Conservation (phyloP, 1,140 invertebrate species). For the Rhynchophorus ferrugineus region DNA sequence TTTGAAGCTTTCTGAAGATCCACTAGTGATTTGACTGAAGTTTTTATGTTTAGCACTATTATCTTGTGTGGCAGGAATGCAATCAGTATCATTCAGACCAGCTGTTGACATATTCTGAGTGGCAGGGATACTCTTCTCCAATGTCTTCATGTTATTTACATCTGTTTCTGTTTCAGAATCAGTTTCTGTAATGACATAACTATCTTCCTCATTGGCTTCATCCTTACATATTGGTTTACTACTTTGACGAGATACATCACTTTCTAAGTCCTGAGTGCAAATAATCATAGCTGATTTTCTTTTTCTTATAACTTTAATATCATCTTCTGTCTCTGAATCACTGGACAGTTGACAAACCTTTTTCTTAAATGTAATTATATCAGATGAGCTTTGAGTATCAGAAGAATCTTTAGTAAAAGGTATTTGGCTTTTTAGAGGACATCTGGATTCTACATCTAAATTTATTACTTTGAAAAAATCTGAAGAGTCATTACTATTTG, state of each 20-base stretch:
- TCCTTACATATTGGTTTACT: too few species aligned
- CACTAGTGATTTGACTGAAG: conserved; percentile 8
- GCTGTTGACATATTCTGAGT: conserved; percentile 6
- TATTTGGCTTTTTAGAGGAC: too few species aligned
- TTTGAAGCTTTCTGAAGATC: conserved; percentile 22
- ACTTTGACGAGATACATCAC: too few species aligned
- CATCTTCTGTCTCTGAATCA: conserved; percentile 7
- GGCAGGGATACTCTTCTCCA: conserved; percentile 10
- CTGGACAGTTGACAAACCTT: neutral
- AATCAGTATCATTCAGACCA: conserved; percentile 23
- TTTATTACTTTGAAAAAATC: conserved; percentile 1
- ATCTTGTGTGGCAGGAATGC: conserved; percentile 25
- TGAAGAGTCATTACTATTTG: conserved; percentile 2
- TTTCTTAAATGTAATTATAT: conserved; percentile 3
- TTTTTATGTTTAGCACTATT: conserved; percentile 4
- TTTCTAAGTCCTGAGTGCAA: conserved; percentile 7
- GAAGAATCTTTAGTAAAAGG: conserved; percentile 2
- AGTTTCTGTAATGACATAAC: neutral
- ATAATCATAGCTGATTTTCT: conserved; percentile 13
- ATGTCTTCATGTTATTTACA: conserved; percentile 1
- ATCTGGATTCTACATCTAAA: too few species aligned
- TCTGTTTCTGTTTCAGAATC: conserved; percentile 11
- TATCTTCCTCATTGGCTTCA: neutral
- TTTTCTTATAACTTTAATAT: neutral
- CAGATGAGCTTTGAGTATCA: too few species aligned